Base-by-base conservation (phyloP, 2,797 vertebrate genomes). In the Choloepus didactylus region DNA sequence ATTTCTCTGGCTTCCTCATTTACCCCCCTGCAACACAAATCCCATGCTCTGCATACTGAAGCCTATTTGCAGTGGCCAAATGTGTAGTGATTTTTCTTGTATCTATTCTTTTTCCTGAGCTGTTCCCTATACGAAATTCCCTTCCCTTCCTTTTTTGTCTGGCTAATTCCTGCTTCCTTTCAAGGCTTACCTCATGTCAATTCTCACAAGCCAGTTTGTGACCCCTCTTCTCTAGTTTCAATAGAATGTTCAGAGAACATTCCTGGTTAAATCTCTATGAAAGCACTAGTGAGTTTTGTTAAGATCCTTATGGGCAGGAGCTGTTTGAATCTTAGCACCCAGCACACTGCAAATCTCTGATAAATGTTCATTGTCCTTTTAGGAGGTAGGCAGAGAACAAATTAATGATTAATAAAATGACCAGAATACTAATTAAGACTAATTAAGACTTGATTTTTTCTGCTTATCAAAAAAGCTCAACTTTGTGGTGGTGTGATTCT, bases 321-420 rank as follows among this genome's bases (percentile, higher is more conserved):
- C n/a, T 51, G 1, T 80, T 91, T 67, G 90, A 95, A 94, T 82
- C 84, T 72, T 49, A 79, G 69, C 87, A 94, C 35, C 19, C 51
- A 77, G 59, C 62, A 77, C 29, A 59, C 2, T 72, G 49, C 46
- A 64, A 35, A 1, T 91, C 16, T 83, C 38, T 93, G 64, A 91
- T 82, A 91, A 97, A 93, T 76, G 72, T 70, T 87, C 56, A 49
- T 31, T 95, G 84, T 91, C 76, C 91, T 89, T 72, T 89, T 64
- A 91, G 80, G 79, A 96, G 66, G 35, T 54, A 89, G 81, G 62
- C 54, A 95, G 84, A 91, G 66, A 75, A 87, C 80, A 94, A 95
- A 91, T 96, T 64, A 87, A 81, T 72, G 60, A 73, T 80, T 89
- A 95, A 95, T 46, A 95, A 96, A 89, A 89, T 94, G 49, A 96